Conservation (phyloP, 2,888 invertebrate genomes). For the Yponomeuta sedellus region DNA sequence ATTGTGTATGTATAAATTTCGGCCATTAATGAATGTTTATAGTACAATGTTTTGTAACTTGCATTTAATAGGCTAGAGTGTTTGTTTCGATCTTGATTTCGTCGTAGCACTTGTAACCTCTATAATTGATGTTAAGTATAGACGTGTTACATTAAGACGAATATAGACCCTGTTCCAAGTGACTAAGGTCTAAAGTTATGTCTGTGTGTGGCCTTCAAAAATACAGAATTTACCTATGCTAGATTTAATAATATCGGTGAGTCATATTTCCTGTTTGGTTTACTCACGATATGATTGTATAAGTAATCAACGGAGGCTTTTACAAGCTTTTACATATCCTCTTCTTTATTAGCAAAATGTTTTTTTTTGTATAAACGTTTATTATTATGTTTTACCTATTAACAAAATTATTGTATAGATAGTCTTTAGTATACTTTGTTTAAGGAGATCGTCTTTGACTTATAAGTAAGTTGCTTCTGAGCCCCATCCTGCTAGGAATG, state of each 20-base stretch:
- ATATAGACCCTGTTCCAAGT: neutral
- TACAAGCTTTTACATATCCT: slow-evolving; percentile 9
- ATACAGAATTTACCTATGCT: neutral
- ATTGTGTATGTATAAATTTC: slow-evolving; percentile 27
- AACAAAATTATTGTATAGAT: neutral
- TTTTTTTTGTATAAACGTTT: neutral
- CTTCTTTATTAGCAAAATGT: slow-evolving; percentile 1
- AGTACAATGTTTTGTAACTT: slow-evolving; percentile 59
- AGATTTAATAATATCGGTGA: neutral
- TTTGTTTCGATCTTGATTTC: slow-evolving; percentile 5
- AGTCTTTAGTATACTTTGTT: slow-evolving; percentile 1
- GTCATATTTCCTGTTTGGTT: neutral
- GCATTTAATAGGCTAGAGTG: slow-evolving; percentile 61
- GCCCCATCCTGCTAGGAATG: no score
- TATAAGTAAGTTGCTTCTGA: no score
- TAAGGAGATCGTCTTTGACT: no score
- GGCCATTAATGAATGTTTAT: slow-evolving; percentile 29
- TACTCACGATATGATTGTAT: neutral
- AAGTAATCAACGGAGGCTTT: neutral
- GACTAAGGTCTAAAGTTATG: neutral
- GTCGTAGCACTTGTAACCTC: slow-evolving; percentile 3
- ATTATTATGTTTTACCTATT: no score
- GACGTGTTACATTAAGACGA: slow-evolving; percentile 2
- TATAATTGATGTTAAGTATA: slow-evolving; percentile 5
- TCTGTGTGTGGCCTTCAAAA: slow-evolving; percentile 1